Base-by-base conservation (phyloP, 2,113 vertebrate species). In the Barnardius zonarius region DNA sequence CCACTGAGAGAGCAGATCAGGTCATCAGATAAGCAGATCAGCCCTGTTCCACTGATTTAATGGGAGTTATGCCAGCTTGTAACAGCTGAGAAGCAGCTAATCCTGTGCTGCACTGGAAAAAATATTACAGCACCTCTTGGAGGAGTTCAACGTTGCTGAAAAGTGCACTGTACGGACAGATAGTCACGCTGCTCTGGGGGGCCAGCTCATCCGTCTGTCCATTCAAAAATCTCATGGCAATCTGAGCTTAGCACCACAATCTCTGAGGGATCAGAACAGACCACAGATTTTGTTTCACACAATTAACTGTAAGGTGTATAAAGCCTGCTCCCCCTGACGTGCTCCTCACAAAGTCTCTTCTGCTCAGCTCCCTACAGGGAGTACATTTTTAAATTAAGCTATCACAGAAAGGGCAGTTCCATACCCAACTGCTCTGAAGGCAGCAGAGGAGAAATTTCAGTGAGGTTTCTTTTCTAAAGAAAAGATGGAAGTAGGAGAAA, bases 1-100 rank as follows among this genome's bases (percentile, higher is more conserved):
- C 39, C 44, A 44, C 59, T 6, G 28, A 74, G 51, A 83, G 55
- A 85, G 76, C 68, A 73, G 80, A 86, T 64, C 62, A 88, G 90
- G 95, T 89, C 86, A 95, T 6, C 80, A 69, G 93, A 93, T 92
- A 92, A 93, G 93, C 73, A 86, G 89, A 87, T 82, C 20, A 4
- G 63, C 63, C 41, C 54, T 11, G 6, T 51, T 83, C 83, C 61
- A 61, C 72, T 75, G 92, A 94, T 90, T 96, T 72, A 92, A 90
- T 78, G 64, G 90, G 85, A 95, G 73, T 77, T 83, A 74, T 8
- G 88, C 61, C 80, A 94, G 88, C 85, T 35, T 84, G 51, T 62
- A 72, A 17, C 81, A 94, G 73, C 80, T 89, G 88, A 95, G 69
- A 72, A 90, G 8, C 1, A 61, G 72, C 62, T 93, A 93, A 93